Evolutionary conservation across 2,113 vertebrate species (phyloP), one percentile per base, ranked within the genome.

Genomic region (Scomber scombrus): DNA sequence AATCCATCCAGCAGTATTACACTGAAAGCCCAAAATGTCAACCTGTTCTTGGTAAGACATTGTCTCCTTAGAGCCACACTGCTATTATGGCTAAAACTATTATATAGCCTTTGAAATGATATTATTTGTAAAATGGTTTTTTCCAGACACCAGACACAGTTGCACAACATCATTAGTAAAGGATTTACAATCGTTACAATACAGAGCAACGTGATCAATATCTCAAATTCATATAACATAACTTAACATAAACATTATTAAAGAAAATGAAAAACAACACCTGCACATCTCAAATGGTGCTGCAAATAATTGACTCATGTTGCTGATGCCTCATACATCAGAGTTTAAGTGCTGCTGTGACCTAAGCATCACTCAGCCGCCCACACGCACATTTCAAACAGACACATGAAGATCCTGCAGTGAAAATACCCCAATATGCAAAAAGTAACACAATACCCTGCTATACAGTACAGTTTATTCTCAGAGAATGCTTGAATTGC

Each of bases 241-340:
- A 26, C 23, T 19, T 62, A 34, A 52, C 58, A 16, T 21, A 47
- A 3, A 76, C 54, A 43, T 43, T 0, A 49, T 64, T n/a, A 4
- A 40, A 40, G 34, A 40, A 54, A 73, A 26, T 26, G 23, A 26
- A 15, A 58, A 75, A 75, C 81, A 80, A 57, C 85, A 84, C 73
- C 67, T 71, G 72, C 58, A 19, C 31, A 12, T 31, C 67, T 82
- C 64, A 84, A 75, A 88, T 61, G 19, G 10, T 46, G 82, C 75
- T 69, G 82, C 61, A 73, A 76, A 80, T 90, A 90, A 88, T 81
- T 80, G 85, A 89, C 58, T 90, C 64, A 47, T 63, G 81, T 78
- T 75, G 75, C 56, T 64, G 71, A 83, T 72, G 76, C 26, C 45
- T 72, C 74, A 74, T 80, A 77, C 82, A 85, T 80, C 76, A 85